phyloP scores from a whole-genome alignment of 2,888 invertebrate species.

The Gnatocerus cornutus region DNA sequence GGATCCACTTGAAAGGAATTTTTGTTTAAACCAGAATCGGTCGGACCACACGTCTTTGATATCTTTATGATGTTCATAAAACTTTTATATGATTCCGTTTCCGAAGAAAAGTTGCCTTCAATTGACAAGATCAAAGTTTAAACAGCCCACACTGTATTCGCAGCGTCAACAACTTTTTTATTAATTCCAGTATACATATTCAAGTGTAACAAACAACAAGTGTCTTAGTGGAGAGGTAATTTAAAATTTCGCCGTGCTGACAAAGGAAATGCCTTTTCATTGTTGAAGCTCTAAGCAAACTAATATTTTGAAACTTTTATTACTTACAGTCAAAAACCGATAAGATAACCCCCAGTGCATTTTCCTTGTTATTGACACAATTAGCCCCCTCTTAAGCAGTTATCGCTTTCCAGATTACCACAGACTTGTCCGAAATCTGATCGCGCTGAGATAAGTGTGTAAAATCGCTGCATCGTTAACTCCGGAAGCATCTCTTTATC shows the following conservation, averaged over 20 bases:
- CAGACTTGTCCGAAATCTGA: constrained; percentile 10
- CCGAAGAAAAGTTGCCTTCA: neutral
- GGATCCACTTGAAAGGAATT: no score
- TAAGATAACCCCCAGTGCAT: constrained; percentile 26
- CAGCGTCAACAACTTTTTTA: constrained; percentile 1
- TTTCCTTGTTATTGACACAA: constrained; percentile 36
- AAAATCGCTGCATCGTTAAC: constrained; percentile 7
- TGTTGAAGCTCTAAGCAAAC: neutral
- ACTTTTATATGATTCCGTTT: no score
- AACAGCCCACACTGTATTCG: constrained; percentile 2
- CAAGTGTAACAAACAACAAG: neutral
- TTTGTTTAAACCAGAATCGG: no score
- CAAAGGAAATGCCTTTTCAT: neutral
- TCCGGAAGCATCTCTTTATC: neutral
- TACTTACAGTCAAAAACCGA: constrained; percentile 10
- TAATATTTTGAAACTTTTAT: neutral
- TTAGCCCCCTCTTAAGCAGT: constrained; percentile 12
- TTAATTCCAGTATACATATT: neutral
- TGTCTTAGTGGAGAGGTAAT: neutral
- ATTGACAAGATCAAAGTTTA: constrained; percentile 1
- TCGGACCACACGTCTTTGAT: no score
- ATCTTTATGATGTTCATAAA: no score
- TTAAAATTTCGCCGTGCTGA: no score
- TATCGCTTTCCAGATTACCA: constrained; percentile 12
- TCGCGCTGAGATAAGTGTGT: constrained; percentile 4